Conservation (phyloP, 64 coral and sea anemone genomes). For the Actinia tenebrosa region DNA sequence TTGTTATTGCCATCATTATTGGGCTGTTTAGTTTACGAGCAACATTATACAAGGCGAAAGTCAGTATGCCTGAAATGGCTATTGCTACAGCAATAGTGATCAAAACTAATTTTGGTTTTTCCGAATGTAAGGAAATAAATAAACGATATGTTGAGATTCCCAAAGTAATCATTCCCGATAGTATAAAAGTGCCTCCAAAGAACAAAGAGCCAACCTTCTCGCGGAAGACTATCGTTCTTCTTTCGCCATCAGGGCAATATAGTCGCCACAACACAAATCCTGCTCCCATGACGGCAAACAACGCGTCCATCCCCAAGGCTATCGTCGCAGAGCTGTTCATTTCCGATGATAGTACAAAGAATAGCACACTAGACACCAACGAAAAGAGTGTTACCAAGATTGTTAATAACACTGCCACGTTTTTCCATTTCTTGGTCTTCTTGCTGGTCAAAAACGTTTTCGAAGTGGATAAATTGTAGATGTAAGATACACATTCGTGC, state of each 20-base stretch:
- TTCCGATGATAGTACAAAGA: neutral
- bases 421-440: neutral
- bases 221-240: neutral
- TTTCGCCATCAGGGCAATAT: neutral
- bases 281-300: neutral
- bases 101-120: neutral
- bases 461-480: neutral
- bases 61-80: neutral
- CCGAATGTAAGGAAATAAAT: neutral
- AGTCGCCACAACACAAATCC: neutral
- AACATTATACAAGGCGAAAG: neutral
- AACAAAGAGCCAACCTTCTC: neutral
- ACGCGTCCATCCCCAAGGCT: neutral
- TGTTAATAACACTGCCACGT: neutral
- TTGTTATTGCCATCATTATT: neutral
- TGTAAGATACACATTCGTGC: neutral
- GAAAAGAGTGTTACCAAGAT: neutral
- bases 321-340: neutral
- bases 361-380: neutral
- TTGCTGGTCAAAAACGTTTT: neutral
- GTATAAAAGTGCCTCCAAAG: neutral
- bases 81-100: neutral
- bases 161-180: neutral
- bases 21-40: neutral
- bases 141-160: neutral